A percentile compares a stretch with the other conserved stretches of the same genome.
Evolutionary conservation across 1,140 invertebrate species (phyloP).

Genomic region (Drosophila obscura): DNA sequence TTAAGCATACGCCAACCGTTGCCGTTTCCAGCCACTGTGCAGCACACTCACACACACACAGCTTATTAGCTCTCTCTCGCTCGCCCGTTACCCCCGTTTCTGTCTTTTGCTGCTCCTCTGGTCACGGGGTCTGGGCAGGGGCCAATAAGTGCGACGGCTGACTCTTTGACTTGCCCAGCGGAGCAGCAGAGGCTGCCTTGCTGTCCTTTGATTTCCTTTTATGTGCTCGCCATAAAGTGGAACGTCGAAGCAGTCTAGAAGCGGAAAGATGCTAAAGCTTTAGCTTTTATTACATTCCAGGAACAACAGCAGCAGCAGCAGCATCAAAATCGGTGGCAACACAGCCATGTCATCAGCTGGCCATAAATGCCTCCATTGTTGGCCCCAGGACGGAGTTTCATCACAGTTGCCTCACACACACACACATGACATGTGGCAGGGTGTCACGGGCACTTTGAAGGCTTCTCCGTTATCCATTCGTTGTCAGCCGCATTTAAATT

Average conservation of each 20-base stretch:
- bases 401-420: slow-evolving; percentile 14
- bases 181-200: slow-evolving; percentile 27
- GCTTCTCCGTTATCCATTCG: slow-evolving; percentile 19
- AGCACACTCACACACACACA: too few species aligned
- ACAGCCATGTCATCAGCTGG: slow-evolving; percentile 48
- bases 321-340: slow-evolving; percentile 3
- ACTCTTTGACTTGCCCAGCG: slow-evolving; percentile 45
- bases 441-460: background rate
- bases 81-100: background rate
- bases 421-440: too few species aligned
- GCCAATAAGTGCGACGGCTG: slow-evolving; percentile 46
- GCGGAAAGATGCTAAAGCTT: slow-evolving; percentile 49
- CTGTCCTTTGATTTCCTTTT: slow-evolving; percentile 68
- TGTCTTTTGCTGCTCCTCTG: slow-evolving; percentile 26
- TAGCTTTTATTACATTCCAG: slow-evolving; percentile 65
- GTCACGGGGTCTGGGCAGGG: slow-evolving; percentile 1
- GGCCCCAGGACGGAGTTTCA: slow-evolving; percentile 2
- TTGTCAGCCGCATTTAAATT: slow-evolving; percentile 82
- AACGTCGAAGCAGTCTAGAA: slow-evolving; percentile 41
- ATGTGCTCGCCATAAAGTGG: slow-evolving; percentile 68
- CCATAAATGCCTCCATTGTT: slow-evolving; percentile 46
- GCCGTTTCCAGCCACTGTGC: background rate
- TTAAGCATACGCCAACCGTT: slow-evolving; percentile 56
- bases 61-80: slow-evolving; percentile 46
- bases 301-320: slow-evolving; percentile 13